Conservation (phyloP, 2,888 invertebrate species). For the Protodeltote pygarga region DNA sequence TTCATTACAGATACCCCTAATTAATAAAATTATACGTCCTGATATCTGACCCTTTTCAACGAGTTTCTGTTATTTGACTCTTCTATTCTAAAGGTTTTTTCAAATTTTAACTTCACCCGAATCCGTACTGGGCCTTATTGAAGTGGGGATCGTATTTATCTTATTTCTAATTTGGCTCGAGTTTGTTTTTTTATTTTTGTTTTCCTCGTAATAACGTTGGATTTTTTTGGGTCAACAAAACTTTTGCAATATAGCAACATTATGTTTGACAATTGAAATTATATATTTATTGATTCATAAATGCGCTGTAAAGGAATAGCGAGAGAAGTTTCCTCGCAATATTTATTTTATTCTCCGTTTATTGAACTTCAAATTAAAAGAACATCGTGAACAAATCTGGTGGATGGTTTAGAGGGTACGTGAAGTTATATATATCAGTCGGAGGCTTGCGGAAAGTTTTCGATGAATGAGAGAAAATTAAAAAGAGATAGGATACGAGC, state of each 20-base stretch:
- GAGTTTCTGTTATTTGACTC: slow-evolving; percentile 41
- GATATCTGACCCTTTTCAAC: slow-evolving; percentile 44
- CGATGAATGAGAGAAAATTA: too few species aligned
- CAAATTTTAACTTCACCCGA: slow-evolving; percentile 37
- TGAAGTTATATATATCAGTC: too few species aligned
- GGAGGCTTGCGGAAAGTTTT: too few species aligned
- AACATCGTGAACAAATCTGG: too few species aligned
- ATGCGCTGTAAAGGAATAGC: too few species aligned
- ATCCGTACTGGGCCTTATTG: slow-evolving; percentile 32
- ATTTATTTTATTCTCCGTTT: too few species aligned
- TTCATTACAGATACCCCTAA: slow-evolving; percentile 31
- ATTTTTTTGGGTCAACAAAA: slow-evolving; percentile 27
- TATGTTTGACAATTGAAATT: too few species aligned
- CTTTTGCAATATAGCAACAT: slow-evolving; percentile 20
- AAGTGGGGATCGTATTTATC: slow-evolving; percentile 44
- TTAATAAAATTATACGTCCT: slow-evolving; percentile 36
- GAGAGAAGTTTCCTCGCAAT: too few species aligned
- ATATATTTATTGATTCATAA: too few species aligned
- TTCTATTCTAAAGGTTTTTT: slow-evolving; percentile 32
- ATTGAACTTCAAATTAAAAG: too few species aligned
- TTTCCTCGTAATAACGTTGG: slow-evolving; percentile 30
- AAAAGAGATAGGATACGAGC: too few species aligned
- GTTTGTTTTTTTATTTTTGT: slow-evolving; percentile 35
- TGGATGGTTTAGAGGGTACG: too few species aligned
- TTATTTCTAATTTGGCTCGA: slow-evolving; percentile 38